phyloP scores from a whole-genome alignment of 30 jellyfish, hydroid and myxozoan genomes.

The Sanderia malayensis region DNA sequence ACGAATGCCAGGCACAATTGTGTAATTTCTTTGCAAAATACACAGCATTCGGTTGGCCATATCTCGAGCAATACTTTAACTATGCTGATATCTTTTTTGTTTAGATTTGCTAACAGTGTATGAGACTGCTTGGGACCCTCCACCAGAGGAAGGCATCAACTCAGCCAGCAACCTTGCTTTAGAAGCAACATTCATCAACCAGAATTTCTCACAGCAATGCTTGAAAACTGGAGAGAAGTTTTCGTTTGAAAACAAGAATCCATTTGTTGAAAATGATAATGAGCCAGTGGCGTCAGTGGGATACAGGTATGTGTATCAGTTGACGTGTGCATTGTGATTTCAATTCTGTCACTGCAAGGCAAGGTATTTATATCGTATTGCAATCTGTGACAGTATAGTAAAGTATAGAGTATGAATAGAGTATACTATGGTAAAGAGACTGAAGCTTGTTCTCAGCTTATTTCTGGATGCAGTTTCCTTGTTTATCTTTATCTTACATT shows the following conservation, averaged over 20 bases:
- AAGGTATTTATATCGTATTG: not conserved
- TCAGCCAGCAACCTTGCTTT: constrained; percentile 75
- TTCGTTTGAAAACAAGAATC: constrained; percentile 80
- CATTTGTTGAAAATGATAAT: constrained; percentile 81
- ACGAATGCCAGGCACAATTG: too few relatives aligned
- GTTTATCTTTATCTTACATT: too few relatives aligned
- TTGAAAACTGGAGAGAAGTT: constrained; percentile 69
- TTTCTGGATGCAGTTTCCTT: too few relatives aligned
- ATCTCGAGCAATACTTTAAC: too few relatives aligned
- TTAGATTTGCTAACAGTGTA: constrained; percentile 85
- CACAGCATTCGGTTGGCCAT: too few relatives aligned
- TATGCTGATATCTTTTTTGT: too few relatives aligned
- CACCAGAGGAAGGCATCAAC: constrained; percentile 87
- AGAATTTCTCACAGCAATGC: constrained; percentile 97
- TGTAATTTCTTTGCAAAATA: too few relatives aligned
- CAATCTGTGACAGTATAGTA: too few relatives aligned
- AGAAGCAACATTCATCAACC: constrained; percentile 96
- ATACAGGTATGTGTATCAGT: constrained; percentile 71
- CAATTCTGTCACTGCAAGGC: constrained; percentile 3
- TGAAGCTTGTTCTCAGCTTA: too few relatives aligned
- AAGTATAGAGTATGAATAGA: too few relatives aligned
- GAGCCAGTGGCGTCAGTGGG: constrained; percentile 97
- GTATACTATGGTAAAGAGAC: too few relatives aligned
- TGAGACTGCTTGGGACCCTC: constrained; percentile 93
- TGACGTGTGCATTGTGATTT: not conserved